Conservation (phyloP, 2,888 invertebrate species). For the Spodoptera picta region DNA sequence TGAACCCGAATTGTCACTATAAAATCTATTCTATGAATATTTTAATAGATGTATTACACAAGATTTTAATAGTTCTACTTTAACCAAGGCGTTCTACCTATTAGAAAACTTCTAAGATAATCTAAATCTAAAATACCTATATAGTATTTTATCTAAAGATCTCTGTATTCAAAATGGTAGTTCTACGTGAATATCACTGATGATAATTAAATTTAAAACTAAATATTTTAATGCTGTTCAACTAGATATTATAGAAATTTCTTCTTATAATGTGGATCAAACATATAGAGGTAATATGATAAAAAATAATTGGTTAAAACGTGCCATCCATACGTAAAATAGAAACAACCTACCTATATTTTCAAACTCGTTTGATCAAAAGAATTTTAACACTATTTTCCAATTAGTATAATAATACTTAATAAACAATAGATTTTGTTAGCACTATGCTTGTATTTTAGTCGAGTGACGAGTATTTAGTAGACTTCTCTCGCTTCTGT, state of each 20-base stretch:
- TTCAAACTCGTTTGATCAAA: no score
- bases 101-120: conserved; percentile 44
- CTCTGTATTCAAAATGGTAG: conserved; percentile 54
- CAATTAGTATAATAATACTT: no score
- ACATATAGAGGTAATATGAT: conserved; percentile 1
- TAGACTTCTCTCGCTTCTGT: no score
- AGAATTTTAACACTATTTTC: no score
- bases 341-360: no score
- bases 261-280: conserved; percentile 29
- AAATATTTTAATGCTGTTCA: conserved; percentile 46
- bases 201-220: conserved; percentile 49
- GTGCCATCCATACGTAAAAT: conserved; percentile 31
- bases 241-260: conserved; percentile 43
- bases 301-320: conserved; percentile 23
- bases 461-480: no score
- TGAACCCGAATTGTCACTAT: conserved; percentile 21
- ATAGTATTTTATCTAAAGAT: conserved; percentile 48
- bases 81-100: conserved; percentile 39
- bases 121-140: conserved; percentile 30
- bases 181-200: conserved; percentile 52
- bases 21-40: conserved; percentile 13
- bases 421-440: no score
- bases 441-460: no score
- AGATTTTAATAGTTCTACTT: conserved; percentile 43
- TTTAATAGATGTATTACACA: conserved; percentile 33